phyloP scores from a whole-genome alignment of 2,888 invertebrate species.

The Carpatolechia fugitivella region DNA sequence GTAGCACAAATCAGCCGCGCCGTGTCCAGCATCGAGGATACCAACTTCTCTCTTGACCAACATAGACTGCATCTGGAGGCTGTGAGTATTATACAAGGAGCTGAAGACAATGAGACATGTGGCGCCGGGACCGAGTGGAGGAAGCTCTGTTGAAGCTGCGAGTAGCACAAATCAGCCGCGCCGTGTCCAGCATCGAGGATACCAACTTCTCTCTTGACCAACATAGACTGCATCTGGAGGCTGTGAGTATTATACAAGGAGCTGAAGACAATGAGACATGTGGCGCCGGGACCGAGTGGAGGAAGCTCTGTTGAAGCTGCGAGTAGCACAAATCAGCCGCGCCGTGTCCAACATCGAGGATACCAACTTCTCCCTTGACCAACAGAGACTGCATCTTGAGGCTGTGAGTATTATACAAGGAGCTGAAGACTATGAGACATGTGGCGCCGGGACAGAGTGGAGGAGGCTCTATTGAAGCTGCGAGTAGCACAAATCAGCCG shows the following conservation, averaged over 20 bases:
- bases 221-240: constrained; percentile 84
- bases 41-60: constrained; percentile 83
- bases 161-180: constrained; percentile 82
- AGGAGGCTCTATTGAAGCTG: constrained; percentile 83
- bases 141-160: constrained; percentile 84
- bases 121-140: constrained; percentile 64
- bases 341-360: constrained; percentile 82
- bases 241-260: constrained; percentile 63
- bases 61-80: constrained; percentile 85
- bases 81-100: constrained; percentile 56
- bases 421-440: constrained; percentile 21
- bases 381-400: constrained; percentile 84
- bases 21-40: constrained; percentile 80
- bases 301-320: constrained; percentile 83
- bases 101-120: constrained; percentile 30
- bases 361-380: constrained; percentile 83
- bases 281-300: constrained; percentile 67
- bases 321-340: constrained; percentile 82
- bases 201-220: constrained; percentile 83
- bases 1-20: constrained; percentile 83
- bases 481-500: constrained; percentile 83
- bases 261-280: constrained; percentile 22
- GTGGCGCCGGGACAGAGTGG: constrained; percentile 62
- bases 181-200: constrained; percentile 81
- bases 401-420: constrained; percentile 68